These are phyloP conservation scores for Phyllopteryx taeniolatus DNA, from an alignment of 2,113 vertebrate species.

Conservation along the genomic window DNA sequence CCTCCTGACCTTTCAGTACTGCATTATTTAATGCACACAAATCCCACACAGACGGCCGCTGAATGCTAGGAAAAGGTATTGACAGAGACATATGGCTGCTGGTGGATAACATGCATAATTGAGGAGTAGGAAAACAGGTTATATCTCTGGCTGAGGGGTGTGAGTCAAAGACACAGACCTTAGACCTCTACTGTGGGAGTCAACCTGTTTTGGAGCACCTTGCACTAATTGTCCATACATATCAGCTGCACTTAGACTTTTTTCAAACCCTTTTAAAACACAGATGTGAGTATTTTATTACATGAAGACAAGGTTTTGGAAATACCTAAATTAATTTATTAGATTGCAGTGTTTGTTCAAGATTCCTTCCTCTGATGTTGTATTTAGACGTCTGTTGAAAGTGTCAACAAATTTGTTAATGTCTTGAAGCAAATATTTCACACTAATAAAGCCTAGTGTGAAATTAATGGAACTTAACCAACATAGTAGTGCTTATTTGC, in stretches of 20 bases:
- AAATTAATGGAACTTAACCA: neutral
- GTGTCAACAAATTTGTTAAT: neutral
- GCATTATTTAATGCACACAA: conserved; percentile 79
- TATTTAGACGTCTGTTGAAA: neutral
- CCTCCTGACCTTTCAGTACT: conserved; percentile 74
- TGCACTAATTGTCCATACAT: conserved; percentile 60
- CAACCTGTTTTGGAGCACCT: conserved; percentile 43
- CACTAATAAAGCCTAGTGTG: neutral
- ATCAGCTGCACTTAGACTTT: neutral
- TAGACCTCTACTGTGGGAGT: conserved; percentile 45
- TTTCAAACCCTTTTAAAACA: neutral
- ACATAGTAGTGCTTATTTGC: neutral
- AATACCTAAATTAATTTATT: neutral
- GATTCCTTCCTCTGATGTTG: neutral
- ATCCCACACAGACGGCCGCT: conserved; percentile 70
- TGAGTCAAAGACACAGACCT: conserved; percentile 52
- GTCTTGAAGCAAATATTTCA: neutral
- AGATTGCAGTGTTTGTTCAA: neutral
- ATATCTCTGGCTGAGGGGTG: conserved; percentile 53
- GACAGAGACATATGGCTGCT: conserved; percentile 76
- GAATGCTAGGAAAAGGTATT: conserved; percentile 71
- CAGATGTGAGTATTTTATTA: neutral
- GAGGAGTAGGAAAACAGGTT: conserved; percentile 69
- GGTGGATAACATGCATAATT: conserved; percentile 74
- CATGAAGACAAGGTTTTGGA: neutral